Evolutionary conservation across 2,888 invertebrate genomes (phyloP).

Genomic region (Ectemnius lituratus): DNA sequence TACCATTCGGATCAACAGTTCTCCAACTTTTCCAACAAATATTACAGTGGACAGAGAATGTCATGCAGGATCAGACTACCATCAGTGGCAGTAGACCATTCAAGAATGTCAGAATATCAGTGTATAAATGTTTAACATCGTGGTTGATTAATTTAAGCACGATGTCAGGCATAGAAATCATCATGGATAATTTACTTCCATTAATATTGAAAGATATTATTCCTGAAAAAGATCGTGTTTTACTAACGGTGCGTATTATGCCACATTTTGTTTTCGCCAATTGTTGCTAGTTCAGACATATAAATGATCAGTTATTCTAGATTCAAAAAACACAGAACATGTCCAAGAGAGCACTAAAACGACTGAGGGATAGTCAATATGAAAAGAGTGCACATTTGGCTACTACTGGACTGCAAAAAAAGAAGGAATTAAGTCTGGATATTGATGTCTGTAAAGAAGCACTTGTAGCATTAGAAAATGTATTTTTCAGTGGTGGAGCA

Average conservation of each 20-base stretch:
- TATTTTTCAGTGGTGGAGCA: slow-evolving; percentile 62
- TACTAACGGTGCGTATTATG: slow-evolving; percentile 61
- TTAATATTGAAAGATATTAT: slow-evolving; percentile 67
- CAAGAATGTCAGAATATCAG: slow-evolving; percentile 59
- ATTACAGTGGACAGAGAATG: slow-evolving; percentile 66
- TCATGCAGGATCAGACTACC: slow-evolving; percentile 54
- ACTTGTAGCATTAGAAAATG: slow-evolving; percentile 63
- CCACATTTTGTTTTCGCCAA: neutral
- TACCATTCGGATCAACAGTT: slow-evolving; percentile 67
- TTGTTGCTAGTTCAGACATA: slow-evolving; percentile 2
- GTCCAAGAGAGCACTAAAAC: slow-evolving; percentile 66
- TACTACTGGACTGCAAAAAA: slow-evolving; percentile 27
- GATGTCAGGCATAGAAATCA: slow-evolving; percentile 68
- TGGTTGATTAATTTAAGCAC: slow-evolving; percentile 67
- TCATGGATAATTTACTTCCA: slow-evolving; percentile 66
- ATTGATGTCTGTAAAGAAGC: slow-evolving; percentile 63
- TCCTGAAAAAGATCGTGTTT: slow-evolving; percentile 64
- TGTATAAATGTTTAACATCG: slow-evolving; percentile 66
- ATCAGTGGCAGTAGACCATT: slow-evolving; percentile 63
- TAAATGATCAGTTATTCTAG: slow-evolving; percentile 44
- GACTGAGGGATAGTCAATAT: slow-evolving; percentile 64
- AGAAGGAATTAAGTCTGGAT: slow-evolving; percentile 51
- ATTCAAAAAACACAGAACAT: slow-evolving; percentile 65
- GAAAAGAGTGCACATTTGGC: slow-evolving; percentile 58
- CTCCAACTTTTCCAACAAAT: slow-evolving; percentile 68